phyloP scores from a whole-genome alignment of 1,140 invertebrate genomes.

The Meloidogyne floridensis region DNA sequence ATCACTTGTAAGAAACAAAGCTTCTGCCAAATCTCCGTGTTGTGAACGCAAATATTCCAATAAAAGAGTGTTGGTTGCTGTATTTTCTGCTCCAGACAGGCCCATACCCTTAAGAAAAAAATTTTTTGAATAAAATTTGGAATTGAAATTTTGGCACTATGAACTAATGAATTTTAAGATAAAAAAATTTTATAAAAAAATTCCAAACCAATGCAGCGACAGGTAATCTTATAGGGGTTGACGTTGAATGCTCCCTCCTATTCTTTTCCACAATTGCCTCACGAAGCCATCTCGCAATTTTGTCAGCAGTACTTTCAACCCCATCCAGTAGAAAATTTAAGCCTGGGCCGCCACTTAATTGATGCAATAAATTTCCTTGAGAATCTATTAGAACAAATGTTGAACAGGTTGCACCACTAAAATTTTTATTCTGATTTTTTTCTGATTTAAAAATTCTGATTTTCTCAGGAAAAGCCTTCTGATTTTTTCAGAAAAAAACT shows the following conservation, averaged over 20 bases:
- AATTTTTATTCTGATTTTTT: no score
- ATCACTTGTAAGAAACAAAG: constrained; percentile 78
- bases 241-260: background rate
- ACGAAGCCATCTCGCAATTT: constrained; percentile 34
- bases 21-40: constrained; percentile 73
- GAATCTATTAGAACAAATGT: constrained; percentile 66
- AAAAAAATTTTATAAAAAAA: no score
- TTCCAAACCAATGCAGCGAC: constrained; percentile 26
- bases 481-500: no score
- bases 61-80: constrained; percentile 76
- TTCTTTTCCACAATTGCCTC: background rate
- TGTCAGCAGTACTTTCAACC: constrained; percentile 34
- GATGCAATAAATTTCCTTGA: constrained; percentile 52
- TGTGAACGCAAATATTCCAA: constrained; percentile 71
- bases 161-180: no score
- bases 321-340: constrained; percentile 53
- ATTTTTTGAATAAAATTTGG: constrained; percentile 27
- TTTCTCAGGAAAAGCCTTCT: no score
- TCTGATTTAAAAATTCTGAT: no score
- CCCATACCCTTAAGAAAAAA: constrained; percentile 74
- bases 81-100: constrained; percentile 84
- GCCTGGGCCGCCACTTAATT: constrained; percentile 25
- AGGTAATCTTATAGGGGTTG: constrained; percentile 32
- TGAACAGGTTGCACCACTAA: constrained; percentile 67
- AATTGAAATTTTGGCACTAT: no score